Conservation (phyloP, 2,113 vertebrate species). For the Casuarius casuarius region DNA sequence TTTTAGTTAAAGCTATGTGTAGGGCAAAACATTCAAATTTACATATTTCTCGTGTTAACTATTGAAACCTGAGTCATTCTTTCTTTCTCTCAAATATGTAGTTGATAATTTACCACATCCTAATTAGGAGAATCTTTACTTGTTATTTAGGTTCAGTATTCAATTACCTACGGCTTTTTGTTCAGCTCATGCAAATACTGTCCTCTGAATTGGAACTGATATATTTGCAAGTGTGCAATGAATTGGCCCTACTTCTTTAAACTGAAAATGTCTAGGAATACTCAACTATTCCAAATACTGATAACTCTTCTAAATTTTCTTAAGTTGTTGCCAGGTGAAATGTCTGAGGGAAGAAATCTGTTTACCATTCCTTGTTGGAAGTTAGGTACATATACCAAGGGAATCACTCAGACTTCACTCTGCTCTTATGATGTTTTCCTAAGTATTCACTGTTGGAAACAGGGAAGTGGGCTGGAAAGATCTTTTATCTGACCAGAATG, state of each 20-base stretch:
- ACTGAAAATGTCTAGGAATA: neutral
- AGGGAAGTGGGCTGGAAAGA: neutral
- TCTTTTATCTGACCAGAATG: neutral
- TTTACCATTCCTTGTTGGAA: neutral
- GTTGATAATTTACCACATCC: neutral
- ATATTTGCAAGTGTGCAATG: neutral
- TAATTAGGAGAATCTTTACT: neutral
- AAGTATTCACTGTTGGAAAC: neutral
- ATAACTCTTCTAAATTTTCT: neutral
- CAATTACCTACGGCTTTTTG: neutral
- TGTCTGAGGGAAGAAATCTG: neutral
- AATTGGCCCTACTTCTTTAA: neutral
- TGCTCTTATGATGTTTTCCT: neutral
- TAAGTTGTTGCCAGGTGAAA: neutral
- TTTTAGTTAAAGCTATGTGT: neutral
- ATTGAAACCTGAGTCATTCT: neutral
- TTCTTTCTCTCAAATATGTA: neutral
- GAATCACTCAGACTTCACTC: neutral
- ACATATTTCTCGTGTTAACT: neutral
- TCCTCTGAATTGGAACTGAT: neutral
- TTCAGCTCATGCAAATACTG: neutral
- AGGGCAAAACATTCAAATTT: neutral
- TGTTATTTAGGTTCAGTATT: neutral
- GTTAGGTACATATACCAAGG: neutral
- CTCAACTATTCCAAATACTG: neutral